These are phyloP conservation scores for Candoia aspera DNA, from an alignment of 2,113 vertebrate species.

Conservation along the genomic window DNA sequence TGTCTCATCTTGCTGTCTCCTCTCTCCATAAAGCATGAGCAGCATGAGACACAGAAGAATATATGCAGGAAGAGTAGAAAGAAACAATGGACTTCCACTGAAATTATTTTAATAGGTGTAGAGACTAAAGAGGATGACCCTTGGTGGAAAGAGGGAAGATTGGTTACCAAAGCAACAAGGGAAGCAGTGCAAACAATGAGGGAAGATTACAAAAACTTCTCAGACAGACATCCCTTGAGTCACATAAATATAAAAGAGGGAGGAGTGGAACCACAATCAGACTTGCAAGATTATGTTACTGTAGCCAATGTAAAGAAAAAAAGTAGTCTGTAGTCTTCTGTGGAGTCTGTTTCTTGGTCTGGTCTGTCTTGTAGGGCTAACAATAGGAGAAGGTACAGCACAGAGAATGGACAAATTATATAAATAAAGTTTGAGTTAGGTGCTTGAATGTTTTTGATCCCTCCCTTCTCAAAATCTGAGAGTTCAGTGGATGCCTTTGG, in stretches of 20 bases:
- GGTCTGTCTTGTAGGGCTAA: neutral
- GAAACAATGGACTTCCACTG: neutral
- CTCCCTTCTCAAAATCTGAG: neutral
- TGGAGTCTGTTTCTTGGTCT: neutral
- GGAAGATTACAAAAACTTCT: neutral
- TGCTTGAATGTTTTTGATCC: neutral
- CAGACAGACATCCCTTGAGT: neutral
- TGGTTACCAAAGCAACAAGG: neutral
- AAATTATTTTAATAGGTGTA: neutral
- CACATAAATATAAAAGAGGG: neutral
- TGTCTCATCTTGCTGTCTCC: neutral
- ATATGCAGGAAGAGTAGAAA: neutral
- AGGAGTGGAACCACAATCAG: neutral
- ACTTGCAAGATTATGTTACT: neutral
- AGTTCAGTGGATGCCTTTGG: neutral
- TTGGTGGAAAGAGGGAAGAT: neutral
- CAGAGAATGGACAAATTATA: neutral
- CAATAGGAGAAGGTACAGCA: neutral
- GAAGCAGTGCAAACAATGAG: neutral
- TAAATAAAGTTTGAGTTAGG: neutral
- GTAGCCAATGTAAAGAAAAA: neutral
- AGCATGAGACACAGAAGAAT: neutral
- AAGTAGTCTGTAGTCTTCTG: neutral
- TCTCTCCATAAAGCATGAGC: neutral
- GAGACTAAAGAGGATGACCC: neutral